Conservation (phyloP, 2,888 invertebrate species). For the Hyppa rectilinea region DNA sequence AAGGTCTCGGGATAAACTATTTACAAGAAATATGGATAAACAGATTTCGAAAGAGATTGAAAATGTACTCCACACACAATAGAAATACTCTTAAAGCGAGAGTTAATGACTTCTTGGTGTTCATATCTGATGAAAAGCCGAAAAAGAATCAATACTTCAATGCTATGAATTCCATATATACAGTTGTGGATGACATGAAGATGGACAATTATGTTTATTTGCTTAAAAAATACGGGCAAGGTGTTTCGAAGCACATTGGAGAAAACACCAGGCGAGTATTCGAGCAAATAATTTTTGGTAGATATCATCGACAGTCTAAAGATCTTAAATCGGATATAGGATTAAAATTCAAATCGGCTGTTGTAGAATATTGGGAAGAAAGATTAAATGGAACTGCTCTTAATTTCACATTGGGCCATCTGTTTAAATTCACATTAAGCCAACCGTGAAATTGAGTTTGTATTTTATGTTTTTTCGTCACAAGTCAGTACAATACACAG, state of each 20-base stretch:
- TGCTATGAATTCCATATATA: slow-evolving; percentile 76
- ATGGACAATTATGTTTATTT: slow-evolving; percentile 79
- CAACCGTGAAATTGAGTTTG: slow-evolving; percentile 66
- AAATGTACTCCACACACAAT: slow-evolving; percentile 68
- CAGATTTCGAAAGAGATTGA: slow-evolving; percentile 69
- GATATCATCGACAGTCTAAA: slow-evolving; percentile 67
- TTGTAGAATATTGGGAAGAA: slow-evolving; percentile 73
- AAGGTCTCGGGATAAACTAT: slow-evolving; percentile 67
- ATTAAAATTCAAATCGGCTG: slow-evolving; percentile 74
- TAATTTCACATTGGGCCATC: slow-evolving; percentile 53
- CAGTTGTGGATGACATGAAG: slow-evolving; percentile 65
- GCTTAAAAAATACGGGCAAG: slow-evolving; percentile 73
- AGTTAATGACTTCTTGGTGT: slow-evolving; percentile 69
- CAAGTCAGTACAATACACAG: background rate
- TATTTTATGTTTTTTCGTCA: slow-evolving; percentile 33
- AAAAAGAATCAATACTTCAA: slow-evolving; percentile 72
- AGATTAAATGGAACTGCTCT: slow-evolving; percentile 54
- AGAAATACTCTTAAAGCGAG: slow-evolving; percentile 66
- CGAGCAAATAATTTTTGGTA: slow-evolving; percentile 70
- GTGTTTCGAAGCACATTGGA: slow-evolving; percentile 66
- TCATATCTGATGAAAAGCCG: slow-evolving; percentile 70
- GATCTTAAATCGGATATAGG: slow-evolving; percentile 67
- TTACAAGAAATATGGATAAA: slow-evolving; percentile 71
- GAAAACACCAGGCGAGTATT: slow-evolving; percentile 73
- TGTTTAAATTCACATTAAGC: slow-evolving; percentile 42